Base-by-base conservation (phyloP, 2,113 vertebrate genomes). In the Triplophysa rosa region DNA sequence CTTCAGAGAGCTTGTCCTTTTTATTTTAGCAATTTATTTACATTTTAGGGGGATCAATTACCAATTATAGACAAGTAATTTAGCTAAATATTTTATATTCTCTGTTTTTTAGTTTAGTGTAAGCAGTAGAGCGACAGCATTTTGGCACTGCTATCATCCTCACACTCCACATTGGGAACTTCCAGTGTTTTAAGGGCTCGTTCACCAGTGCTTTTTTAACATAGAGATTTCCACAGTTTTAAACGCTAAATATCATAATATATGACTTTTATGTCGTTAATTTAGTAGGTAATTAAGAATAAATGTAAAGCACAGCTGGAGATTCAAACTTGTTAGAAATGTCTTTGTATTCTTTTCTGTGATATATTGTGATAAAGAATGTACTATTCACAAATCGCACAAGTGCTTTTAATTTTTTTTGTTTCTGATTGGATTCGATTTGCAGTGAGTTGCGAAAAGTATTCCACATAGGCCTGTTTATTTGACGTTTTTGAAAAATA, bases 311-410 rank as follows among this genome's bases (percentile, higher is more conserved):
- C 45, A 59, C 71, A 63, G 75, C 47, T 11, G 52, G 63, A 70
- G 24, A 42, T 77, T 14, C 61, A 63, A 56, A 66, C 29, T 77
- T 33, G 26, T 68, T 82, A 33, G 52, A 74, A 52, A 68, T 64
- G 40, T 69, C 59, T 77, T 65, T 58, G 61, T 67, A 80, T 42
- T 49, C 74, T 79, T 78, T 82, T 86, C 64, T 67, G 6, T 59
- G 67, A 71, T 74, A 62, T 40, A 8, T n/a, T 68, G 77, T 47
- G 40, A 83, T 76, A 68, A 78, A 61, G 26, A 62, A 10, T 29
- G 1, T 63, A 8, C 24, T 63, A 8, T 1, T 12, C 58, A 26
- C 23, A 5, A 62, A 26, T 74, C 21, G 71, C 40, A 17, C 1
- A 21, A 74, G 71, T 33, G 42, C 17, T 62, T 72, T 5, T 58